These are phyloP conservation scores for Hydroisotoma schaefferi DNA, from an alignment of 2,888 invertebrate species.

Conservation along the genomic window DNA sequence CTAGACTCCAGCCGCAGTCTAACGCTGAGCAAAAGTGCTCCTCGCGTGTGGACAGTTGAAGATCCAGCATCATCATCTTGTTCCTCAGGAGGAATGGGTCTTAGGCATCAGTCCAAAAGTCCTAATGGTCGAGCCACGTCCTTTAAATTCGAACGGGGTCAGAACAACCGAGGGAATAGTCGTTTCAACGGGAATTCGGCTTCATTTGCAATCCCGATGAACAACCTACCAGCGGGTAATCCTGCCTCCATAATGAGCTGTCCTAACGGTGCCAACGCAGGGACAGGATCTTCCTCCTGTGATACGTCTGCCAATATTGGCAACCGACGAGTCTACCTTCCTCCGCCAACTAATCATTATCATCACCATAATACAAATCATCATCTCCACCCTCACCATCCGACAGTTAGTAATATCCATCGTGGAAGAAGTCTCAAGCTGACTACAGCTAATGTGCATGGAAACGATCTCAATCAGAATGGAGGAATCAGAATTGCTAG, in stretches of 20 bases:
- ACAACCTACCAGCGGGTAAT: conserved; percentile 37
- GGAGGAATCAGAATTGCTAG: conserved; percentile 29
- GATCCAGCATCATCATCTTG: conserved; percentile 14
- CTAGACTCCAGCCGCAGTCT: conserved; percentile 21
- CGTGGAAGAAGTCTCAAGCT: conserved; percentile 38
- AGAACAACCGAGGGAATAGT: conserved; percentile 9
- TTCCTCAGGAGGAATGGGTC: conserved; percentile 10
- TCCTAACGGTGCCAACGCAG: conserved; percentile 23
- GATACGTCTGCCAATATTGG: conserved; percentile 15
- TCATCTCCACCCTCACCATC: conserved; percentile 8
- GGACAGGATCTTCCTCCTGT: conserved; percentile 9
- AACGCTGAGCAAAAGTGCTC: conserved; percentile 25
- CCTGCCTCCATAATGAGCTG: conserved; percentile 38
- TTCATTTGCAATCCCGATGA: conserved; percentile 17
- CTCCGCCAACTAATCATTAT: conserved; percentile 16
- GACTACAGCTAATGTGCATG: conserved; percentile 18
- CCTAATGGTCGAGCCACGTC: conserved; percentile 20
- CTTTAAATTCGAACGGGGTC: conserved; percentile 1
- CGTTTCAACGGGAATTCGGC: conserved; percentile 21
- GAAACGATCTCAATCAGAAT: conserved; percentile 42
- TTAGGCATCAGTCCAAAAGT: conserved; percentile 16
- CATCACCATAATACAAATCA: conserved; percentile 17
- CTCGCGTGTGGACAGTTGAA: conserved; percentile 47
- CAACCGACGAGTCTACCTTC: conserved; percentile 30
- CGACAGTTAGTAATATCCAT: conserved; percentile 11